Evolutionary conservation across 1,140 invertebrate species (phyloP).

Genomic region (Hesperophylax magnus): DNA sequence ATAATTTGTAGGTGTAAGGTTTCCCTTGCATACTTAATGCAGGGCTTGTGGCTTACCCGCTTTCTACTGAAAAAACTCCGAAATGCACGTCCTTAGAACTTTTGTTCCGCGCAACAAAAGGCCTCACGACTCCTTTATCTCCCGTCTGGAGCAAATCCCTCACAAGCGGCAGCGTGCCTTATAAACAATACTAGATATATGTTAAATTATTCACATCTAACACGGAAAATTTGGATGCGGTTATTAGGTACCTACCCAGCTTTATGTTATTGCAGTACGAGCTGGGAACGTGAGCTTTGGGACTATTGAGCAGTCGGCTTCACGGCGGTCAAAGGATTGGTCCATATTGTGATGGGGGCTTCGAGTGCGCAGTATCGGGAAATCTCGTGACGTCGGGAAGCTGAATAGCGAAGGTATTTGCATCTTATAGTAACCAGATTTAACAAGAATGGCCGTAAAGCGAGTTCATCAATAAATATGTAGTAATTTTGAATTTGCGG

Average conservation of each 20-base stretch:
- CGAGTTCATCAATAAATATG: too few relatives aligned
- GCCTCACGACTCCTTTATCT: conserved; percentile 32
- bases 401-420: too few relatives aligned
- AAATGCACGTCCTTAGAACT: conserved; percentile 28
- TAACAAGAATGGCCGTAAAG: too few relatives aligned
- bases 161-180: conserved; percentile 18
- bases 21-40: not conserved
- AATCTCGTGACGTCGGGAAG: not conserved
- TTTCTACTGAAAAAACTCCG: not conserved
- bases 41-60: not conserved
- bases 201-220: conserved; percentile 32
- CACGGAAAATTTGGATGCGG: conserved; percentile 35
- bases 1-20: too few relatives aligned
- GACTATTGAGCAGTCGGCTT: conserved; percentile 15
- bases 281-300: conserved; percentile 15
- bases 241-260: not conserved
- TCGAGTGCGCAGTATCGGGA: not conserved
- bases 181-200: conserved; percentile 33
- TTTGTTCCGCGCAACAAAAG: conserved; percentile 23
- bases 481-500: too few relatives aligned
- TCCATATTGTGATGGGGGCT: not conserved
- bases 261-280: too few relatives aligned
- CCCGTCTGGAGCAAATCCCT: conserved; percentile 27
- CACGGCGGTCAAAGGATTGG: conserved; percentile 5
- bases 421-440: too few relatives aligned